Evolutionary conservation across 2,888 invertebrate species (phyloP).

Genomic region (Amiota mariae): DNA sequence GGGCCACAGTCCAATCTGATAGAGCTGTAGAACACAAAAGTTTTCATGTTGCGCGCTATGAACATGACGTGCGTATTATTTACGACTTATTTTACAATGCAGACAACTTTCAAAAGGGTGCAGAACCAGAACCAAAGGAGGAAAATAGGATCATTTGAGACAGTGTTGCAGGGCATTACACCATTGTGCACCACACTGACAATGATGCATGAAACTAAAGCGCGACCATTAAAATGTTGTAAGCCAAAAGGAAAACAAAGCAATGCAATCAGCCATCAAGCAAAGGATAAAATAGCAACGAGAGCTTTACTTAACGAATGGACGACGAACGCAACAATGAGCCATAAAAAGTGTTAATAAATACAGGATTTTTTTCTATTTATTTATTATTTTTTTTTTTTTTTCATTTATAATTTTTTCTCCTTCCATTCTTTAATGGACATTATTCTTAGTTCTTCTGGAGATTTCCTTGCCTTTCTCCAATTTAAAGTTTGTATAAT

Average conservation of each 20-base stretch:
- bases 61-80: slow-evolving; percentile 28
- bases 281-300: too few species aligned
- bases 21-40: slow-evolving; percentile 1
- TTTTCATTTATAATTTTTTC: not conserved
- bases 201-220: slow-evolving; percentile 5
- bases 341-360: slow-evolving; percentile 11
- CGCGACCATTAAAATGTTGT: not conserved
- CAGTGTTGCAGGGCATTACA: not conserved
- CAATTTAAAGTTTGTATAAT: slow-evolving; percentile 54
- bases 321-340: not conserved
- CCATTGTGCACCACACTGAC: not conserved
- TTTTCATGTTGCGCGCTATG: slow-evolving; percentile 14
- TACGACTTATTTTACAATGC: slow-evolving; percentile 16
- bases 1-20: not conserved
- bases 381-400: too few species aligned
- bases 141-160: slow-evolving; percentile 18
- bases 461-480: slow-evolving; percentile 6
- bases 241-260: not conserved
- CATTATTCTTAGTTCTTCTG: not conserved
- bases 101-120: not conserved
- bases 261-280: not conserved
- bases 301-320: not conserved
- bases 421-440: not conserved
- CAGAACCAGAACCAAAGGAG: not conserved
- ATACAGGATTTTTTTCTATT: not conserved